phyloP scores from a whole-genome alignment of 2,797 vertebrate genomes.

The Anas bahamensis region DNA sequence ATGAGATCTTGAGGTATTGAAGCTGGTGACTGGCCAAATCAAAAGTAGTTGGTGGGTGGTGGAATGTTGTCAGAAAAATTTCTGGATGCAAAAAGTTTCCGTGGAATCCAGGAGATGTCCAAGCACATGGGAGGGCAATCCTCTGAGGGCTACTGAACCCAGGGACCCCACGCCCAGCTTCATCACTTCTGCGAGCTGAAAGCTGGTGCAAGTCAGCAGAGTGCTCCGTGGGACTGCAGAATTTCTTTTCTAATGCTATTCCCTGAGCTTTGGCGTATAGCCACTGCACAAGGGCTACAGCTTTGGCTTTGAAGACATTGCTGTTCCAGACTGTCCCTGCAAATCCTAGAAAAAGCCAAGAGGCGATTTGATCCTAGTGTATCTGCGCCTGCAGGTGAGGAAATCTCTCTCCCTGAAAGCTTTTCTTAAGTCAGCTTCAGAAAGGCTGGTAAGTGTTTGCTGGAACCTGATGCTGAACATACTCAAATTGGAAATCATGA shows the following conservation, averaged over 20 bases:
- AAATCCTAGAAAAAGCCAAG: neutral
- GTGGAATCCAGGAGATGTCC: neutral
- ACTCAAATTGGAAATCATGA: neutral
- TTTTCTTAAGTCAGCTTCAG: neutral
- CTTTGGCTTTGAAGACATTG: neutral
- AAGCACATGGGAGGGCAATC: neutral
- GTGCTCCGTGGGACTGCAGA: accelerated
- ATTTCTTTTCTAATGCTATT: neutral
- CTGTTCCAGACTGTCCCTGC: neutral
- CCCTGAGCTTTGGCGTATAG: neutral
- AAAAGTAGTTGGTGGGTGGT: neutral
- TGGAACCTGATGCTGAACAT: neutral
- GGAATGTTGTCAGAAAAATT: neutral
- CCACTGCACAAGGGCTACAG: neutral
- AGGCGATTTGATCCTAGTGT: neutral
- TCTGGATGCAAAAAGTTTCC: neutral
- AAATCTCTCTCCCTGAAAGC: neutral
- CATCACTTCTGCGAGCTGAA: neutral
- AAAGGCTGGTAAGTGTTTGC: neutral
- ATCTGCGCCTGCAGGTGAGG: neutral
- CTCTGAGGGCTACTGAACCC: neutral
- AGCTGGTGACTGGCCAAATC: neutral
- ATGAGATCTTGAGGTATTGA: neutral
- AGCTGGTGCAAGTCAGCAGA: neutral
- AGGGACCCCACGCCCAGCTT: neutral